Evolutionary conservation across 1,140 invertebrate genomes (phyloP), one percentile per base, ranked within the genome.

Genomic region (Megalopta genalis): DNA sequence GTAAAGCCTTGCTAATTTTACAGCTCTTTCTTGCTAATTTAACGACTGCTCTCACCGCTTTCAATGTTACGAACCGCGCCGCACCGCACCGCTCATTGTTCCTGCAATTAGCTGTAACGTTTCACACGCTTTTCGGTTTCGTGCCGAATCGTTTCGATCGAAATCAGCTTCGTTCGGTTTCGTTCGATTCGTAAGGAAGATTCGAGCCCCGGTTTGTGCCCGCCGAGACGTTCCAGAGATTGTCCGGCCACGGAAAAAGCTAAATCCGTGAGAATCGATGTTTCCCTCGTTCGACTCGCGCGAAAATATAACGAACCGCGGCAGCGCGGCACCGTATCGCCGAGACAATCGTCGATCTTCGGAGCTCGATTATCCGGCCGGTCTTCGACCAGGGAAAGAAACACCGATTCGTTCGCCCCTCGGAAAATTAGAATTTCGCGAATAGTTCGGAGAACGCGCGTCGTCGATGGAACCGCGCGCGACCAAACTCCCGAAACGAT

Each of bases 1-100:
- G 21, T 21, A 32, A 18, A 5, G 25, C 14, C 46, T 49, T 21
- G 49, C 49, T 52, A 52, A 52, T 52, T 52, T 52, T 52, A 52
- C 49, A 52, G 49, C 14, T 62, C 60, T 37, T 21, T 37, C 60
- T 37, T 37, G 27, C 60, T 37, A 63, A 63, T 37, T 37, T 37
- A 63, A 63, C 32, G 16, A 37, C 60, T 7, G 16, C 60, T 63
- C 60, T 63, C 60, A 62, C 60, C 60, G 18, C 60, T 63, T 63
- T 63, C 60, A 7, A 37, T 7, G 16, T 21, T 37, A 37, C 18
- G 27, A 16, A 6, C 7, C 18, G 16, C 16, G 7, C 14, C 60
- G 27, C 32, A 6, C 7, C 18, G 16, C 16, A 18, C 14, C 60
- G 27, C 21, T 6, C 32, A 32, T 37, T 37, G 60, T 63, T 63